Evolutionary conservation across 1,140 invertebrate genomes (phyloP), one percentile per base, ranked within the genome.

Genomic region (Pectinophora gossypiella): DNA sequence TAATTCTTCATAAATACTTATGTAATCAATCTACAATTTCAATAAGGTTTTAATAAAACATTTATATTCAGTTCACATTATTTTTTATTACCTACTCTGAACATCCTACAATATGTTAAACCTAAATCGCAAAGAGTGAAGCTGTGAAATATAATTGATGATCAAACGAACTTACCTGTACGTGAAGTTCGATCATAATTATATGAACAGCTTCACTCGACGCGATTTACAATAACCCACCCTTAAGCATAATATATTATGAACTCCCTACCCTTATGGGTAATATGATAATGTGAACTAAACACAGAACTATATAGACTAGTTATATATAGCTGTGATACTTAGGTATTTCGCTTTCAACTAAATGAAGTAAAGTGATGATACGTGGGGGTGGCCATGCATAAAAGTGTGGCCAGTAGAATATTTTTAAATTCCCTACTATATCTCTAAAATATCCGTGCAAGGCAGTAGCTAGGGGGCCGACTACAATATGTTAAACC

Each of bases 91-190:
- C 18, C 7, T 4, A 3, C 20, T 48, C 15, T 48, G 19, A 48
- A 35, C 16, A 48, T 20, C 46, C 47, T 48, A 48, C 47, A 48
- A 35, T 38, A 48, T 27, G 47, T 36, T 19, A 48, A 48, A 27
- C 18, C 9, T 47, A 47, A 48, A 48, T 48, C 47, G 47, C 47
- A 12, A 19, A n/a, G 32, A 48, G 36, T 48, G 47, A 36, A 48
- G 47, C 47, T 36, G 47, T 20, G 15, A n/a, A 40, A 15, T 7
- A 40, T 40, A 48, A 48, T 48, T 35, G 19, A 36, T 10, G 47
- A 48, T 48, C 47, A 48, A 48, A 48, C 47, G 47, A 35, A 48
- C 47, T 48, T 48, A 48, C 47, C 45, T 27, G 42, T 44, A 48
- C 10, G 47, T 48, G 47, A 48, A 48, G 27, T 38, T 48, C 47